Conservation (phyloP, 2,113 vertebrate species). For the Anas platyrhynchos region DNA sequence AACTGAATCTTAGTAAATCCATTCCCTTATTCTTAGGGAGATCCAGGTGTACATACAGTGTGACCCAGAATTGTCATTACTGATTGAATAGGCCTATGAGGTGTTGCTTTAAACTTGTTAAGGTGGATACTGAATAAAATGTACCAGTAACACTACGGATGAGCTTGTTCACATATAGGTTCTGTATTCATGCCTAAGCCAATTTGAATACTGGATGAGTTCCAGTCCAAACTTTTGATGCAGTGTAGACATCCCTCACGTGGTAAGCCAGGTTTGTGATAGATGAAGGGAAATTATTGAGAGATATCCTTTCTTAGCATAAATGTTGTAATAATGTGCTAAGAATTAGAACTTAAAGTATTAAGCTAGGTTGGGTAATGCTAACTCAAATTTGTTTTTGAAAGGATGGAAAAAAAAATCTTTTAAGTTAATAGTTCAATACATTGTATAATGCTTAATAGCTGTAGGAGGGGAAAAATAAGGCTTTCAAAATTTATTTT, state of each 20-base stretch:
- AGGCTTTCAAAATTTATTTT: background rate
- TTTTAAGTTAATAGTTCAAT: background rate
- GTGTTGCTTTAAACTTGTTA: accelerated
- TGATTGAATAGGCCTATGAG: background rate
- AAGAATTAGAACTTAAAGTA: background rate
- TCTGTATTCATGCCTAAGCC: background rate
- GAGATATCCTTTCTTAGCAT: background rate
- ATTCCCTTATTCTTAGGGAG: background rate
- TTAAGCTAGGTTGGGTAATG: background rate
- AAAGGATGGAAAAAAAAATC: background rate
- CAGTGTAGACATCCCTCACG: background rate
- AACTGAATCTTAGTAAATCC: background rate
- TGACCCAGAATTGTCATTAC: background rate
- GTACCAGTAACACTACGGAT: accelerated
- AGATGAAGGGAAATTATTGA: background rate
- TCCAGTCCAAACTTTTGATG: background rate
- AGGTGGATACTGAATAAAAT: background rate
- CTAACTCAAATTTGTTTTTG: background rate
- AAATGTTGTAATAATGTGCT: background rate
- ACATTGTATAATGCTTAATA: background rate
- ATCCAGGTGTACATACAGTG: background rate
- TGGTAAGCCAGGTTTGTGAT: background rate
- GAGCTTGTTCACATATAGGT: background rate
- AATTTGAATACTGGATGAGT: background rate
- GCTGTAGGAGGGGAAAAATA: background rate